Conservation (phyloP, 2,888 invertebrate species). For the Lithodes maja region DNA sequence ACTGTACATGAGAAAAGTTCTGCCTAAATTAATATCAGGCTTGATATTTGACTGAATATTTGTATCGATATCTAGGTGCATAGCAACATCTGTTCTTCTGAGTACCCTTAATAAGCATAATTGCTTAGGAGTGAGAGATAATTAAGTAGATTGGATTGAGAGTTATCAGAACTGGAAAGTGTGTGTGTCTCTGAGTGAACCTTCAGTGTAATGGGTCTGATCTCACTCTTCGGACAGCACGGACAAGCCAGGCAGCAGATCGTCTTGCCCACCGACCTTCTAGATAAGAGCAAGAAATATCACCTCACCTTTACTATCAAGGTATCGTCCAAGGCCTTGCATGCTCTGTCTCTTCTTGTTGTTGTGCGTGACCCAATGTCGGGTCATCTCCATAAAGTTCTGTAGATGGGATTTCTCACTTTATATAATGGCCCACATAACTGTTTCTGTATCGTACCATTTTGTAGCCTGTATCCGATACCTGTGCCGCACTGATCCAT, state of each 20-base stretch:
- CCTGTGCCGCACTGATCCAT: neutral
- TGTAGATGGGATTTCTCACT: neutral
- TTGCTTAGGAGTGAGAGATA: neutral
- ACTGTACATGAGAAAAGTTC: too few relatives aligned
- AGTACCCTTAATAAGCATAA: too few relatives aligned
- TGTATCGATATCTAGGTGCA: too few relatives aligned
- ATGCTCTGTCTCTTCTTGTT: neutral
- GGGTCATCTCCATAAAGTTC: neutral
- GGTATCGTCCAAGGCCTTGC: constrained; percentile 40
- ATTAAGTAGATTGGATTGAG: neutral
- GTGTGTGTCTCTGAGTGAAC: neutral
- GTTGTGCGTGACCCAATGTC: too few relatives aligned
- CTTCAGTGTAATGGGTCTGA: neutral
- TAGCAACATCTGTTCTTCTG: too few relatives aligned
- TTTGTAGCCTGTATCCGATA: neutral
- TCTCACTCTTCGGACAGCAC: constrained; percentile 76
- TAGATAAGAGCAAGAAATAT: constrained; percentile 92
- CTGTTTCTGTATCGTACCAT: neutral
- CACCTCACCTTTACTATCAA: constrained; percentile 92
- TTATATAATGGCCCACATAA: neutral
- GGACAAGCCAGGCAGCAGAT: constrained; percentile 87
- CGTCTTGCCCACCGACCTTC: constrained; percentile 88
- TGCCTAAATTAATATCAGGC: too few relatives aligned
- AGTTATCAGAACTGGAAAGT: neutral
- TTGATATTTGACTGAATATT: too few relatives aligned